Base-by-base conservation (phyloP, 2,113 vertebrate genomes). In the Casuarius casuarius region DNA sequence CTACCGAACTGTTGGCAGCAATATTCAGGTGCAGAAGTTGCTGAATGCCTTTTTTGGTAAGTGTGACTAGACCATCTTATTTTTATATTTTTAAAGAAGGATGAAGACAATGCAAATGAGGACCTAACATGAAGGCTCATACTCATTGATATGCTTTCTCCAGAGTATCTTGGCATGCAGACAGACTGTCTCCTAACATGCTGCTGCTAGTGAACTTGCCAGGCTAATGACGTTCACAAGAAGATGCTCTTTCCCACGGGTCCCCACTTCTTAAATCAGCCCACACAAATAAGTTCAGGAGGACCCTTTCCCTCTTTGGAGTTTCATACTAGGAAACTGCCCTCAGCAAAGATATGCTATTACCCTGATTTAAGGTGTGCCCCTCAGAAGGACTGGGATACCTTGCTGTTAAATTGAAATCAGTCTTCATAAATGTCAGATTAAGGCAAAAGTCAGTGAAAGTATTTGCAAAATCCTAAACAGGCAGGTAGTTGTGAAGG, bases 1-100 rank as follows among this genome's bases (percentile, higher is more conserved):
- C 75, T 99, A 99, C 97, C 97, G 99, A 84, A 99, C 99, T 0
- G 99, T 99, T 91, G 99, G 99, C 96, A 99, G 99, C 98, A 99
- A 99, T 87, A 99, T 99, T 89, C 99, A 99, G 98, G 99, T 99
- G 97, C 99, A 99, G 98, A 99, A 99, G 97, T 97, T 99, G 92
- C 97, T 99, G 97, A 99, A 99, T 88, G 95, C 98, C 74, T 99
- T 99, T 98, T 99, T 99, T 97, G 98, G 99, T 99, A 98, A 99
- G 0, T 44, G 15, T 15, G 7, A 4, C 35, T 46, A 2, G 35
- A 22, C 35, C 70, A 40, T 20, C n/a, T 12, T 52, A 5, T 3
- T 21, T 61, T 81, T 73, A n/a, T 59, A 3, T 48, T 40, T 29
- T 17, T 63, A 13, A 15, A 5, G 23, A 63, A 59, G 16, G 42